phyloP scores from a whole-genome alignment of 2,888 invertebrate genomes.

The Acanthosepion lycidas region DNA sequence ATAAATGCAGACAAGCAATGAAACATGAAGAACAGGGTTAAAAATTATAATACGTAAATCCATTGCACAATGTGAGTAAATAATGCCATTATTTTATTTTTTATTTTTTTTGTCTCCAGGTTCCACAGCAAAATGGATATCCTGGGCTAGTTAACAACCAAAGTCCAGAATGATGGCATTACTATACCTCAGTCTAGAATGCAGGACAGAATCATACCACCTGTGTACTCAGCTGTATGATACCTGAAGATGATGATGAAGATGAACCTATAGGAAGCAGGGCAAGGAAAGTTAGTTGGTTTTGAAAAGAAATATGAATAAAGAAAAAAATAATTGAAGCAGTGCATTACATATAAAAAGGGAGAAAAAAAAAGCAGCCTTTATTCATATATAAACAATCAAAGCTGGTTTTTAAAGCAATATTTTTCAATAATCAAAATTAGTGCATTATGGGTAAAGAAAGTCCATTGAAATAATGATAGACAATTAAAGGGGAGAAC shows the following conservation, averaged over 20 bases:
- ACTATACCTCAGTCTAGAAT: not conserved
- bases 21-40: not conserved
- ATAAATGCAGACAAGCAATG: not conserved
- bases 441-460: not conserved
- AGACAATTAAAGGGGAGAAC: no score
- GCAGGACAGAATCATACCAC: not conserved
- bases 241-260: conserved; percentile 1
- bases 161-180: conserved; percentile 33
- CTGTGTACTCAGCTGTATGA: conserved; percentile 7
- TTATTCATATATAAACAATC: not conserved
- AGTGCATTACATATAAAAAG: not conserved
- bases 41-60: not conserved
- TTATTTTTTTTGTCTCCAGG: not conserved
- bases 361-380: not conserved
- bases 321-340: not conserved
- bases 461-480: no score
- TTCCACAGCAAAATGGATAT: not conserved
- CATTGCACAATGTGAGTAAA: conserved; percentile 6
- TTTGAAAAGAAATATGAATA: no score
- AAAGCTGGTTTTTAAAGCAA: not conserved
- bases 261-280: conserved; percentile 23
- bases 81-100: no score
- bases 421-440: not conserved
- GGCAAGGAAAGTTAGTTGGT: not conserved
- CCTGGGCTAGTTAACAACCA: not conserved